Percentiles rank a stretch among this genome's conserved stretches.
Conservation (phyloP, 2,797 vertebrate species). For the Hydrocynus forskahlii region DNA sequence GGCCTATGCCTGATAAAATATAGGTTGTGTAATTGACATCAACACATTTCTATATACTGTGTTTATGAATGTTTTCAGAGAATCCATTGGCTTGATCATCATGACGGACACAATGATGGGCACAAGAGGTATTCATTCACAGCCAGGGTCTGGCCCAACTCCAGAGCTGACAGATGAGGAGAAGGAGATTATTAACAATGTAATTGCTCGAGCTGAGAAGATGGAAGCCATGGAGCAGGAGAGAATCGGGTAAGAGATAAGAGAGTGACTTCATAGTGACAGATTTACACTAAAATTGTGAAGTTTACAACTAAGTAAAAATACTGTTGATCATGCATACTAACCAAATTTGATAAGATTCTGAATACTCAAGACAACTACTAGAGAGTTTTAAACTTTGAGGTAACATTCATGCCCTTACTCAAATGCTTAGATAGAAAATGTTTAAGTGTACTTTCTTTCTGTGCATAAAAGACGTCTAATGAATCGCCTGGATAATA, state of each 20-base stretch:
- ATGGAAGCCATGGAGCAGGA: slow-evolving; percentile 99
- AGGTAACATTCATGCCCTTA: background rate
- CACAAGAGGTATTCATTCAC: slow-evolving; percentile 69
- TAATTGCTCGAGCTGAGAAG: slow-evolving; percentile 93
- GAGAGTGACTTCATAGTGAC: background rate
- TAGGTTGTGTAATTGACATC: background rate
- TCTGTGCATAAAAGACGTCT: slow-evolving; percentile 80
- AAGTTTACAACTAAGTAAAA: too few species aligned
- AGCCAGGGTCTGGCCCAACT: slow-evolving; percentile 68
- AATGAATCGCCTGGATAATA: slow-evolving; percentile 92
- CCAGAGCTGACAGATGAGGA: slow-evolving; percentile 94
- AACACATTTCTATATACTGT: background rate
- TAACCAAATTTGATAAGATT: too few species aligned
- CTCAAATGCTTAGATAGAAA: background rate
- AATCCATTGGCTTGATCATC: slow-evolving; percentile 56
- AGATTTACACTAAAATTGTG: background rate
- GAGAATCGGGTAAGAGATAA: slow-evolving; percentile 87
- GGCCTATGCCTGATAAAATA: background rate
- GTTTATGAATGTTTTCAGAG: slow-evolving; percentile 49
- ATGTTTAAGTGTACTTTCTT: background rate
- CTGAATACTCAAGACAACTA: too few species aligned
- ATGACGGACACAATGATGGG: slow-evolving; percentile 81
- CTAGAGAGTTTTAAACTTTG: too few species aligned
- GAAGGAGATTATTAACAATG: slow-evolving; percentile 95
- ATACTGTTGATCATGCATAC: background rate